phyloP scores from a whole-genome alignment of 1,140 invertebrate genomes.

The Tetragonula clypearis region DNA sequence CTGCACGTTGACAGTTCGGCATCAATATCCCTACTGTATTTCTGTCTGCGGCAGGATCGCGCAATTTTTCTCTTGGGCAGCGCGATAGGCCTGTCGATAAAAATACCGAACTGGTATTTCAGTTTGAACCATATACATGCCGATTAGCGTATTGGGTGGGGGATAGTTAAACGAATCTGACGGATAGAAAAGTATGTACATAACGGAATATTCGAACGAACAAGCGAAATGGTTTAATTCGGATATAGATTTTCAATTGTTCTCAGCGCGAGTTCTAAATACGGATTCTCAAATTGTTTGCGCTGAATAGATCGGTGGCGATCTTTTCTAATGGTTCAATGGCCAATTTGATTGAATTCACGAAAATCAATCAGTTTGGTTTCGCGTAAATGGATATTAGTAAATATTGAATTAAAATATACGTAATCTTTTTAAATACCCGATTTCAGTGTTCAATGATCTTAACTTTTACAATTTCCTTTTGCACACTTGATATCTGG shows the following conservation, averaged over 20 bases:
- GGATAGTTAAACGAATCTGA: background rate
- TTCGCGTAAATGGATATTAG: background rate
- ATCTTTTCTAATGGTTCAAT: background rate
- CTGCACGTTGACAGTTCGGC: constrained; percentile 40
- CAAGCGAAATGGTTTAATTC: background rate
- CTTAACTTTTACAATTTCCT: too few species aligned
- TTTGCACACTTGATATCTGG: too few species aligned
- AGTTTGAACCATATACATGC: background rate
- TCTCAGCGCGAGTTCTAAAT: background rate
- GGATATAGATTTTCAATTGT: background rate
- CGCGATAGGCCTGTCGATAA: constrained; percentile 34
- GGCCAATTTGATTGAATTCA: background rate
- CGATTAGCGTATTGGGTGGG: background rate
- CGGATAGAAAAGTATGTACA: background rate
- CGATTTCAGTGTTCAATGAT: too few species aligned
- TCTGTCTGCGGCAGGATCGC: constrained; percentile 39
- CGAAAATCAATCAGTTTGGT: background rate
- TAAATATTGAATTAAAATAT: too few species aligned
- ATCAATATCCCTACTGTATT: constrained; percentile 45
- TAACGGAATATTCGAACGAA: too few species aligned
- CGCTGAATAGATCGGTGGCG: background rate
- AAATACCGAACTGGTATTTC: background rate
- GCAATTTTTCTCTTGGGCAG: constrained; percentile 32
- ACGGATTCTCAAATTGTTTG: background rate
- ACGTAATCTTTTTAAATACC: too few species aligned